phyloP scores from a whole-genome alignment of 2,797 vertebrate genomes.

The Scolopax rusticola region DNA sequence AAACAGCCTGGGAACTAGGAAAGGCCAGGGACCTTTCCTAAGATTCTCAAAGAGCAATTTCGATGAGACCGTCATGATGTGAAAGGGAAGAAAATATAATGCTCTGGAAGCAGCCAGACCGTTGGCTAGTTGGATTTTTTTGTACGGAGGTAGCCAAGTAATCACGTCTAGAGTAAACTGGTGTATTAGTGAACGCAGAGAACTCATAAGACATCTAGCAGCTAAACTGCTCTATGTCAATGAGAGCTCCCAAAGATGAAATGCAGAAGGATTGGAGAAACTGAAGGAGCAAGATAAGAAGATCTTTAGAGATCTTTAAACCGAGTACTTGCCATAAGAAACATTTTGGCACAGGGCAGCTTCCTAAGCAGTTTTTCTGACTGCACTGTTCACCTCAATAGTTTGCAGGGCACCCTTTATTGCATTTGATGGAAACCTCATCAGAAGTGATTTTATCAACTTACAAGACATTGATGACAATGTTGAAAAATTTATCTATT shows the following conservation, averaged over 20 bases:
- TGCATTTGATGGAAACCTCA: neutral
- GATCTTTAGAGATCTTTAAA: neutral
- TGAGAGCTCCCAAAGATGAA: neutral
- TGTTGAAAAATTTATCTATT: neutral
- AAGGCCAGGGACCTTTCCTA: neutral
- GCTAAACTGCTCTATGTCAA: neutral
- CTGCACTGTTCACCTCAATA: neutral
- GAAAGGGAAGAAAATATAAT: neutral
- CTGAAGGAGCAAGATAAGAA: neutral
- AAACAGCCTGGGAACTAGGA: neutral
- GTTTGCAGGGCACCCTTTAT: neutral
- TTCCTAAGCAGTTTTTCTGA: neutral
- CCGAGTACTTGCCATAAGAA: neutral
- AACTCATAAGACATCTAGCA: neutral
- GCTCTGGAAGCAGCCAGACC: neutral
- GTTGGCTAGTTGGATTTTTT: neutral
- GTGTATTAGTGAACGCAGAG: neutral
- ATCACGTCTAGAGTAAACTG: neutral
- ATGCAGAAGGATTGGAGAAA: neutral
- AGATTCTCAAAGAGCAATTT: neutral
- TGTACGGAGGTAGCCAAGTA: neutral
- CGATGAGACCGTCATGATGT: neutral
- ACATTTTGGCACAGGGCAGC: neutral
- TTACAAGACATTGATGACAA: neutral
- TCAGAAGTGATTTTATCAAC: neutral